phyloP scores from a whole-genome alignment of 2,797 vertebrate genomes.

The Coregonus ussuriensis region DNA sequence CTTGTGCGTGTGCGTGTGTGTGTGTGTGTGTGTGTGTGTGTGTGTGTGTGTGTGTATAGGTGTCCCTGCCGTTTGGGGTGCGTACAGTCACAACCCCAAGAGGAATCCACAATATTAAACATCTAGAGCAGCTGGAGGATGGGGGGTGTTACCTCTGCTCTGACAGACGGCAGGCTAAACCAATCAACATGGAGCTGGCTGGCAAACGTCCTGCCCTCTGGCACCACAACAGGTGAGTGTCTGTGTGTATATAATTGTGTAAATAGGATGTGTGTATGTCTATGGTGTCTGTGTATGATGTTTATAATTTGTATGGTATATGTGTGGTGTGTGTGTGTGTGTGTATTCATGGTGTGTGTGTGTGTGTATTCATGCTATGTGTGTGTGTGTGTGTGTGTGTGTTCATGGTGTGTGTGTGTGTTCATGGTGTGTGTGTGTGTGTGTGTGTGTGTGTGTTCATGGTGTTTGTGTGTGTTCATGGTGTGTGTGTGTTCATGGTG shows the following conservation, averaged over 20 bases:
- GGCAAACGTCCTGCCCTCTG: slow-evolving; percentile 66
- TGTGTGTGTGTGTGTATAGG: slow-evolving; percentile 39
- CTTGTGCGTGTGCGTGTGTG: no score
- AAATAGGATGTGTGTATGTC: not conserved
- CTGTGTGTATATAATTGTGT: not conserved
- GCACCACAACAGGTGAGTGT: slow-evolving; percentile 49
- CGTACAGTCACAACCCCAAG: slow-evolving; percentile 90
- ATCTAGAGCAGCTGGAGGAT: slow-evolving; percentile 91
- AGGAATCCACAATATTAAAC: slow-evolving; percentile 84
- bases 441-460: no score
- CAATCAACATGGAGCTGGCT: slow-evolving; percentile 73
- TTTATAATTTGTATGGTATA: not conserved
- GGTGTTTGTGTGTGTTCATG: no score
- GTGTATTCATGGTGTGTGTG: no score
- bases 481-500: no score
- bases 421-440: no score
- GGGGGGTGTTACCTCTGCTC: slow-evolving; percentile 93
- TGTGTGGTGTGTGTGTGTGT: no score
- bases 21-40: no score
- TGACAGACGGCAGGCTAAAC: slow-evolving; percentile 81
- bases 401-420: no score
- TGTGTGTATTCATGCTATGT: no score
- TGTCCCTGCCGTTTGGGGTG: slow-evolving; percentile 91
- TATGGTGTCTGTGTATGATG: not conserved
- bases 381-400: no score